These are phyloP conservation scores for Dryadula phaetusa DNA, from an alignment of 2,888 invertebrate species.

Conservation along the genomic window DNA sequence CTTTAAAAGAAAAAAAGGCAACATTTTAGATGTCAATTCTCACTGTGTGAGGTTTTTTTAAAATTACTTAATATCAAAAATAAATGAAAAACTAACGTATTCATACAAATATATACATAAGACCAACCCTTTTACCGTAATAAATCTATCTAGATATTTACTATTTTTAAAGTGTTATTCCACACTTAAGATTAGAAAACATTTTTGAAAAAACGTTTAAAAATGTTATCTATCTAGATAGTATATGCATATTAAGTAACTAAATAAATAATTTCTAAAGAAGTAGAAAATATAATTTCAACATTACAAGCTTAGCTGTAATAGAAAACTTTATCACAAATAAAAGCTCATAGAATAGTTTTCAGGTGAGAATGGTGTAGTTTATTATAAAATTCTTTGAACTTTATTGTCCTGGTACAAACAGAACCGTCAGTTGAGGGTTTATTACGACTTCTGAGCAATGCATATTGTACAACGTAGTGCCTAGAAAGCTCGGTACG, in stretches of 20 bases:
- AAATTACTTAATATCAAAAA: too few relatives aligned
- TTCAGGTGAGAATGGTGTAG: conserved; percentile 41
- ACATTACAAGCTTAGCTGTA: not conserved
- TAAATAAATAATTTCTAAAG: not conserved
- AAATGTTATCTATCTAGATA: too few relatives aligned
- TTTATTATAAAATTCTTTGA: conserved; percentile 44
- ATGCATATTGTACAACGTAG: conserved; percentile 36
- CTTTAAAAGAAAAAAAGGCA: too few relatives aligned
- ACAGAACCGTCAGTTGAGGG: conserved; percentile 40
- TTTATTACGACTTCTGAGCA: conserved; percentile 35
- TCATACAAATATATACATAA: too few relatives aligned
- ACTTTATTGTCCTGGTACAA: conserved; percentile 40
- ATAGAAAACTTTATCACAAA: conserved; percentile 17
- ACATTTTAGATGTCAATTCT: too few relatives aligned
- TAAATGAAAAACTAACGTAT: too few relatives aligned
- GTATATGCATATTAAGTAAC: not conserved
- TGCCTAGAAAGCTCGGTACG: not conserved
- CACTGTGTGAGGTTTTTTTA: too few relatives aligned
- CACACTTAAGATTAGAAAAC: too few relatives aligned
- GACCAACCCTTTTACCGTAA: too few relatives aligned
- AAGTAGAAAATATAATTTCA: not conserved
- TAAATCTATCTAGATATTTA: too few relatives aligned
- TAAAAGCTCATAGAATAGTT: conserved; percentile 35
- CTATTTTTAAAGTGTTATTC: too few relatives aligned
- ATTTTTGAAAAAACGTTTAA: too few relatives aligned